A percentile compares a stretch with the other conserved stretches of the same genome.
Conservation (phyloP, 2,888 invertebrate species). For the Hololepta plana region DNA sequence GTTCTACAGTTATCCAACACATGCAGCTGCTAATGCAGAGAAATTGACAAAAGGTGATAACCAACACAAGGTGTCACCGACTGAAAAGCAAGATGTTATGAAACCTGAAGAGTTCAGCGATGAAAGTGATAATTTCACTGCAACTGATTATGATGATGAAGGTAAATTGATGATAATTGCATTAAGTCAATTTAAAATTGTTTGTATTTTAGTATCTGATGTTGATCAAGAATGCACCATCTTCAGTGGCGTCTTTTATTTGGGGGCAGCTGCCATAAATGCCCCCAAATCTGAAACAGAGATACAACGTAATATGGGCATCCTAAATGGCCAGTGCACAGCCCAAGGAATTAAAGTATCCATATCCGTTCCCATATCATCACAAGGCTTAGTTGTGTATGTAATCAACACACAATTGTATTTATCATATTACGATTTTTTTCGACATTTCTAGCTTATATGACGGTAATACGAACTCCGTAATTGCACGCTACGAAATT, state of each 20-base stretch:
- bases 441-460: conserved; percentile 41
- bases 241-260: conserved; percentile 83
- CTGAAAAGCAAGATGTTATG: conserved; percentile 63
- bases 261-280: conserved; percentile 80
- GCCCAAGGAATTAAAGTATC: conserved; percentile 70
- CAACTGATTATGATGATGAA: conserved; percentile 57
- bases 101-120: too few species aligned
- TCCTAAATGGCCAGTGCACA: conserved; percentile 63
- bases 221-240: conserved; percentile 80
- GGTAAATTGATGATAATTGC: conserved; percentile 16
- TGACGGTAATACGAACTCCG: conserved; percentile 64
- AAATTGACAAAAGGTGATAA: too few species aligned
- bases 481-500: conserved; percentile 79
- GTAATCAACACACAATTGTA: conserved; percentile 25
- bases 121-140: too few species aligned
- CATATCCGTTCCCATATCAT: conserved; percentile 81
- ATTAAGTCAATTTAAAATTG: not conserved
- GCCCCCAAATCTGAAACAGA: conserved; percentile 85
- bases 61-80: conserved; percentile 23
- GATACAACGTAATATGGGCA: conserved; percentile 84
- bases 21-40: conserved; percentile 16
- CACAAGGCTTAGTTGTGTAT: conserved; percentile 87
- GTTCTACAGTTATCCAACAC: conserved; percentile 28
- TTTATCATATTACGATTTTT: conserved; percentile 3
- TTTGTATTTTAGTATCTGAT: conserved; percentile 41